A percentile compares a stretch with the other conserved stretches of the same genome.
These are phyloP conservation scores for Calameuta idolon DNA, from an alignment of 2,888 invertebrate species.

Conservation along the genomic window DNA sequence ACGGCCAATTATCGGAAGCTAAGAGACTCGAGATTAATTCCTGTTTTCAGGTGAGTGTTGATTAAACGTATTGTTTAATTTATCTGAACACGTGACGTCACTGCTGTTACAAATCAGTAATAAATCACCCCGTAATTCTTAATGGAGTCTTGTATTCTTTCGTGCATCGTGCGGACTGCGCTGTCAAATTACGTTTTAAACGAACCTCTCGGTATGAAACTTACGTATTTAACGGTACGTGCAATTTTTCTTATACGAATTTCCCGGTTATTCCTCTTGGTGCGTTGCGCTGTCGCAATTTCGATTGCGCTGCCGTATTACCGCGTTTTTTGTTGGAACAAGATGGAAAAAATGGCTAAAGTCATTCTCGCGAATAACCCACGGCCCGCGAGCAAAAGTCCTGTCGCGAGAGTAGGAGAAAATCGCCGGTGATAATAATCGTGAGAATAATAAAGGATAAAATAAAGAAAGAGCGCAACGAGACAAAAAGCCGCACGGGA, in stretches of 20 bases:
- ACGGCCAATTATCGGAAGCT: background rate
- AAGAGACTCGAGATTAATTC: background rate
- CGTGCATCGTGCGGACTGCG: too few relatives aligned
- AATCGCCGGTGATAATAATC: background rate
- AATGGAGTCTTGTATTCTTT: too few relatives aligned
- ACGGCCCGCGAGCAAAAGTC: background rate
- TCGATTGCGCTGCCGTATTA: background rate
- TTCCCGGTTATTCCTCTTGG: background rate
- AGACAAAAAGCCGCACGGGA: background rate
- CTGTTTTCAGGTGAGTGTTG: background rate
- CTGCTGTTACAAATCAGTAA: too few relatives aligned
- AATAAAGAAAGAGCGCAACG: background rate
- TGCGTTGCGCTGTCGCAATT: background rate
- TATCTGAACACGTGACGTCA: background rate
- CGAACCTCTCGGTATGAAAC: background rate
- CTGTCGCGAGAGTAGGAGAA: background rate
- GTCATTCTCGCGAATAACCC: background rate
- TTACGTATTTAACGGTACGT: background rate
- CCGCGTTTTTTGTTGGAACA: background rate
- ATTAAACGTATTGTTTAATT: background rate
- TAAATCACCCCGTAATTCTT: too few relatives aligned
- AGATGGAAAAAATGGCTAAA: background rate
- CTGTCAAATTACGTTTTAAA: too few relatives aligned
- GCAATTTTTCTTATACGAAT: background rate
- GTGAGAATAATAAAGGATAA: background rate